phyloP scores from a whole-genome alignment of 92 coral and sea anemone genomes.

The Hydrozoanthus gracilis region DNA sequence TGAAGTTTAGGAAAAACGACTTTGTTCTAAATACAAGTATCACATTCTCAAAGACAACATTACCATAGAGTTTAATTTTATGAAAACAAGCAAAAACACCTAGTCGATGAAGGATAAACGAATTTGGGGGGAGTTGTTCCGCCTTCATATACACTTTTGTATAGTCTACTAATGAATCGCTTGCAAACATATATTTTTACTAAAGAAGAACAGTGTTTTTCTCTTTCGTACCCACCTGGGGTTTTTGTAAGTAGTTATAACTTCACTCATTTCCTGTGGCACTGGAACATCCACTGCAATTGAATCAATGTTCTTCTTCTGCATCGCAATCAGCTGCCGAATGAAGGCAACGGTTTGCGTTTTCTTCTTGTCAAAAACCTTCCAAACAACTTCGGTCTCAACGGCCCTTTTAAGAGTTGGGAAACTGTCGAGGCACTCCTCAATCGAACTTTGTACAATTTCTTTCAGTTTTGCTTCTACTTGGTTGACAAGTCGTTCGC shows the following conservation, averaged over 20 bases:
- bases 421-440: constrained; percentile 48
- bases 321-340: constrained; percentile 76
- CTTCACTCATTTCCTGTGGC: constrained; percentile 56
- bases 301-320: constrained; percentile 70
- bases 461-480: constrained; percentile 66
- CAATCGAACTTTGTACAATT: constrained; percentile 61
- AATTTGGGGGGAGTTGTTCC: too few relatives aligned
- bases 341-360: constrained; percentile 66
- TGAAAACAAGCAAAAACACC: too few relatives aligned
- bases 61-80: too few relatives aligned
- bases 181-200: too few relatives aligned
- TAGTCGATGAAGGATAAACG: constrained; percentile 1
- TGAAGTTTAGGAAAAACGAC: too few relatives aligned
- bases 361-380: constrained; percentile 63
- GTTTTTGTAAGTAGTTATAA: constrained; percentile 14
- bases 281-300: constrained; percentile 57
- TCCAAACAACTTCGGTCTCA: constrained; percentile 63
- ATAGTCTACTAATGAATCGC: too few relatives aligned
- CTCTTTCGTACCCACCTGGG: too few relatives aligned
- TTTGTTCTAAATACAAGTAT: too few relatives aligned
- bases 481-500: constrained; percentile 52
- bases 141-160: too few relatives aligned
- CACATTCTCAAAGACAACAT: too few relatives aligned
- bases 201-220: too few relatives aligned
- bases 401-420: constrained; percentile 67